Evolutionary conservation across 1,140 invertebrate species (phyloP), one percentile per base, ranked within the genome.

Genomic region (Lineus longissimus): DNA sequence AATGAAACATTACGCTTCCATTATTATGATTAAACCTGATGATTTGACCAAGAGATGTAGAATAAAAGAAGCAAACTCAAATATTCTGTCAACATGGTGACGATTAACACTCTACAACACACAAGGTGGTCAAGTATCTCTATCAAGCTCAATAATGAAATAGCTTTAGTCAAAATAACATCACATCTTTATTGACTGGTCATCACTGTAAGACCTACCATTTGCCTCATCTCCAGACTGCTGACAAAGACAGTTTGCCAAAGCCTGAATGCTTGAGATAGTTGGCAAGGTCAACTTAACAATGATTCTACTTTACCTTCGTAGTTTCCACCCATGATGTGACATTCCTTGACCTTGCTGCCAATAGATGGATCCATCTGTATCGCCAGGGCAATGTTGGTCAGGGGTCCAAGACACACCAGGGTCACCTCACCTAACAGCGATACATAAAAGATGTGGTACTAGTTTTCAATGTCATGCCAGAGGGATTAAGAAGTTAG

Each of bases 281-380:
- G n/a, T n/a, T n/a, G n/a, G n/a, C n/a, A n/a, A n/a, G n/a, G n/a
- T n/a, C n/a, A n/a, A n/a, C n/a, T n/a, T n/a, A n/a, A n/a, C n/a
- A n/a, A n/a, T n/a, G n/a, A n/a, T n/a, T 7, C 15, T n/a, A n/a
- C 2, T 23, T 61, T 65, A 77, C 77, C 78, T 69, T 74, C 66
- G 64, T 69, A 72, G 61, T 91, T 92, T 66, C 91, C 91, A 41
- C 91, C 90, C 89, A 93, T 91, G 1, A 90, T 84, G 63, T 84
- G 87, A 55, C 91, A 76, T 54, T 86, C 85, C 68, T 87, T 87
- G 0, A 91, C 76, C 45, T 85, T 83, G 0, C 80, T 64, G 0
- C 84, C 76, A 73, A 92, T 88, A 29, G 85, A 68, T 2, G 86
- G 85, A 71, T 88, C 88, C 64, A 90, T 82, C 70, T 87, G 85